Evolutionary conservation across 1,140 invertebrate species (phyloP).

Genomic region (Tetragonula clypearis): DNA sequence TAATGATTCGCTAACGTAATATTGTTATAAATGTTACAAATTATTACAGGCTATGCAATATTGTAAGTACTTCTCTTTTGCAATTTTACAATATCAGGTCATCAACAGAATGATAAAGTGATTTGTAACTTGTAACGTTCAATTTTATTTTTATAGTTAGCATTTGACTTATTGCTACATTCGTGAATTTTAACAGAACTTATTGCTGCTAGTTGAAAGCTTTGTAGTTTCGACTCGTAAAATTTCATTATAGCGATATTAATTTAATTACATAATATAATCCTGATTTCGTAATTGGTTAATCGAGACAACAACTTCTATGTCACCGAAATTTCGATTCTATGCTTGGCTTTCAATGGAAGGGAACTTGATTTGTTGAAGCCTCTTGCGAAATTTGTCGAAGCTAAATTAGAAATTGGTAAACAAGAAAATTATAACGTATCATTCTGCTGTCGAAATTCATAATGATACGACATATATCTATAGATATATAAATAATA

Average conservation of each 20-base stretch:
- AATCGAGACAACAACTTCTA: background rate
- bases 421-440: background rate
- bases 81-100: too few relatives aligned
- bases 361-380: background rate
- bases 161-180: too few relatives aligned
- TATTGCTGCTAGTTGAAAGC: too few relatives aligned
- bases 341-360: background rate
- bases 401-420: background rate
- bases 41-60: too few relatives aligned
- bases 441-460: background rate
- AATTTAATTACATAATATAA: background rate
- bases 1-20: too few relatives aligned
- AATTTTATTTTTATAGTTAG: too few relatives aligned
- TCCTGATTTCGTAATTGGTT: background rate
- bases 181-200: too few relatives aligned
- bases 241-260: background rate
- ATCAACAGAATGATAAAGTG: too few relatives aligned
- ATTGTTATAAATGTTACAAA: too few relatives aligned
- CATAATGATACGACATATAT: background rate
- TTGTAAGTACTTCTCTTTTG: too few relatives aligned
- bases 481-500: background rate
- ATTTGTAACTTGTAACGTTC: too few relatives aligned
- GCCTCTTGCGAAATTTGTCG: too few relatives aligned
- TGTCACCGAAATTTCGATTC: background rate
- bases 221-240: background rate